Conservation (phyloP, 2,113 vertebrate species). For the Xiphias gladius region DNA sequence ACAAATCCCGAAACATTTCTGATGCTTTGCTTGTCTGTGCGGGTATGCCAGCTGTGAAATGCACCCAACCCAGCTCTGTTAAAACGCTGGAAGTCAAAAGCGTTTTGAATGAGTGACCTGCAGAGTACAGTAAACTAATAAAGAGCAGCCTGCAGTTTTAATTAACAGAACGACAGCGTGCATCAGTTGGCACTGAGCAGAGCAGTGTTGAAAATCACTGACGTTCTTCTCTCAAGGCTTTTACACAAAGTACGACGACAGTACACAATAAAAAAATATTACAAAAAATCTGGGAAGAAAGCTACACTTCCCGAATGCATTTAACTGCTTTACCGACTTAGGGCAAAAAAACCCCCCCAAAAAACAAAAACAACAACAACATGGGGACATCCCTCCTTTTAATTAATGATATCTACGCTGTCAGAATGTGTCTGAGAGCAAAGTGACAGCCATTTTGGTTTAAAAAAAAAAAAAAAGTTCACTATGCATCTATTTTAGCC, state of each 20-base stretch:
- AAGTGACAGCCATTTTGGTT: neutral
- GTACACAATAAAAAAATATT: neutral
- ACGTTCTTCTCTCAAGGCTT: neutral
- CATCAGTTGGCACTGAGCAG: neutral
- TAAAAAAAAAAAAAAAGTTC: neutral
- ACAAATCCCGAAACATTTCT: neutral
- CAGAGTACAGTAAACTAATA: neutral
- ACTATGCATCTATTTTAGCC: neutral
- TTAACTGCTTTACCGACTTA: neutral
- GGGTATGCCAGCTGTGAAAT: neutral
- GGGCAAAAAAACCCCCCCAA: too few species aligned
- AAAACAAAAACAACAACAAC: too few species aligned
- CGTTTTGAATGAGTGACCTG: neutral
- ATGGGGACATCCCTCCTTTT: neutral
- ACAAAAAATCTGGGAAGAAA: neutral
- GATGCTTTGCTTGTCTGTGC: neutral
- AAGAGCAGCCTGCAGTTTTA: slow-evolving; percentile 2
- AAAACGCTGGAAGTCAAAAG: neutral
- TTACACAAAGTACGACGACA: neutral
- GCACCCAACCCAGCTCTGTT: neutral
- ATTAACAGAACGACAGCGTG: neutral
- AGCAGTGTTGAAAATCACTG: neutral
- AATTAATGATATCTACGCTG: neutral
- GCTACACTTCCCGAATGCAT: neutral
- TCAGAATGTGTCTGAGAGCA: neutral